A percentile compares a stretch with the other conserved stretches of the same genome.
phyloP scores from a whole-genome alignment of 2,888 invertebrate genomes.

The Pharmacophagus antenor region DNA sequence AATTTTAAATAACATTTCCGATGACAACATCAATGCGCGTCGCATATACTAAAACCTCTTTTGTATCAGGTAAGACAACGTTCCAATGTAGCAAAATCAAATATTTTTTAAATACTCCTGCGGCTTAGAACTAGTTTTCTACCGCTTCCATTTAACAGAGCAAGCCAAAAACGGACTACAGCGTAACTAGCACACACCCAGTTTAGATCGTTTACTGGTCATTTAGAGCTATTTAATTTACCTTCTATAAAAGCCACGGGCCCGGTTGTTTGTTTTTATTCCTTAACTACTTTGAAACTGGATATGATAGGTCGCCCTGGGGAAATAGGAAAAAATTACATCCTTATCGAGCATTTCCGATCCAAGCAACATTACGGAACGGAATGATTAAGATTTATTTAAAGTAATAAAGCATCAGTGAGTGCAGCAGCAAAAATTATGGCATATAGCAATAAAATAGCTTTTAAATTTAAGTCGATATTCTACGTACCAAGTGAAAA shows the following conservation, averaged over 20 bases:
- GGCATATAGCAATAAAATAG: too few relatives aligned
- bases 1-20: background rate
- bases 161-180: conserved; percentile 24
- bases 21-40: conserved; percentile 7
- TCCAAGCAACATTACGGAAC: background rate
- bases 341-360: background rate
- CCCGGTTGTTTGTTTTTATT: conserved; percentile 23
- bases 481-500: too few relatives aligned
- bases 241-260: conserved; percentile 26
- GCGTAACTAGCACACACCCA: conserved; percentile 21
- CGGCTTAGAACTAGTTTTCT: conserved; percentile 9
- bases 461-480: too few relatives aligned
- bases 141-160: conserved; percentile 11
- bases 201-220: conserved; percentile 26
- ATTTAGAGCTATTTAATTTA: conserved; percentile 30
- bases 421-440: too few relatives aligned
- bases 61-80: conserved; percentile 7
- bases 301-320: conserved; percentile 14
- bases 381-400: background rate
- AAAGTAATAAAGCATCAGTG: background rate
- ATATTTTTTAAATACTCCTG: conserved; percentile 14
- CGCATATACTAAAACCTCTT: conserved; percentile 7
- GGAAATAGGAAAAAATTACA: conserved; percentile 22
- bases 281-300: conserved; percentile 15
- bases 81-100: conserved; percentile 4